These are phyloP conservation scores for Neoniphon sammara DNA, from an alignment of 2,797 vertebrate genomes.

Conservation along the genomic window DNA sequence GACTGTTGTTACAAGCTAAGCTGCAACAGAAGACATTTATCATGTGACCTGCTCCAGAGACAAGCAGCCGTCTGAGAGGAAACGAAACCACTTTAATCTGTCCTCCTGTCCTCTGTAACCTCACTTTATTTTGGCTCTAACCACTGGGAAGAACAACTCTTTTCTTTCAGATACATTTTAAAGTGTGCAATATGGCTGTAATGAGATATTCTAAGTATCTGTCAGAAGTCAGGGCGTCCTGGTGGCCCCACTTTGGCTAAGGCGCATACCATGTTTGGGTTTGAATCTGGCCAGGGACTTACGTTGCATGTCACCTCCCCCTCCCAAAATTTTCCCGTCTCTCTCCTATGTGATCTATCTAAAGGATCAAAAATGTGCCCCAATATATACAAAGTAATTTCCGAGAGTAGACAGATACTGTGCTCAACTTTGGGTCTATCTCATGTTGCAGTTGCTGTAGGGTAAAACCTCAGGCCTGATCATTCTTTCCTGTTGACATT, in stretches of 20 bases:
- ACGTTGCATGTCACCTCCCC: neutral
- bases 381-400: constrained; percentile 15
- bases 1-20: constrained; percentile 13
- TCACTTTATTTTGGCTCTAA: constrained; percentile 9
- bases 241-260: constrained; percentile 1
- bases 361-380: neutral
- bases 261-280: too few relatives aligned
- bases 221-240: constrained; percentile 16
- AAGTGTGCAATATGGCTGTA: constrained; percentile 15
- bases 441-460: constrained; percentile 30
- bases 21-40: neutral
- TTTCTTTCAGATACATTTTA: constrained; percentile 21
- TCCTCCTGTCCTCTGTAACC: constrained; percentile 2
- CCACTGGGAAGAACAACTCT: constrained; percentile 7
- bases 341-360: neutral
- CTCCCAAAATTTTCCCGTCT: neutral
- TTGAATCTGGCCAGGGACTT: constrained; percentile 14
- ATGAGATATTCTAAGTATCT: constrained; percentile 3
- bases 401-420: constrained; percentile 36
- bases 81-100: constrained; percentile 4
- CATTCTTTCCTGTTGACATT: constrained; percentile 71
- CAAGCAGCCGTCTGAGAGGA: neutral
- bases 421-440: constrained; percentile 18
- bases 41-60: neutral
- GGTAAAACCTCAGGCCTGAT: constrained; percentile 72